phyloP scores from a whole-genome alignment of 2,888 invertebrate species.

The Azorinus chamasolen region DNA sequence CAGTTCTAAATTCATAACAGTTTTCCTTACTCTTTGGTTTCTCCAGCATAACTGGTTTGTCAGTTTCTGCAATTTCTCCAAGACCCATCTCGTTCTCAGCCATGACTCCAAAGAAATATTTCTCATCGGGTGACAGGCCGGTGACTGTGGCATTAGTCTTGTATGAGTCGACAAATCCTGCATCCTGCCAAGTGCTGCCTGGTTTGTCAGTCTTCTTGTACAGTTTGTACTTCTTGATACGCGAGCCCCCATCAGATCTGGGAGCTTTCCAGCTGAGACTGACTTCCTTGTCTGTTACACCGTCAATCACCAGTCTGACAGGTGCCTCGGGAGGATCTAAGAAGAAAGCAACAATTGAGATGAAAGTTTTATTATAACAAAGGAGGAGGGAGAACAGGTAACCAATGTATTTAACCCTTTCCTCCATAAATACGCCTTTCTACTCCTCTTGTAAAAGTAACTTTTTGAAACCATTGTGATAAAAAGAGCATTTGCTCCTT shows the following conservation, averaged over 20 bases:
- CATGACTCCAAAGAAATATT: slow-evolving; percentile 95
- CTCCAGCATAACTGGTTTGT: slow-evolving; percentile 75
- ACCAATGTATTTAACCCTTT: too few relatives aligned
- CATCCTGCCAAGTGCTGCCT: slow-evolving; percentile 67
- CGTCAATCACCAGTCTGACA: slow-evolving; percentile 58
- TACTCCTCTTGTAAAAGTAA: too few relatives aligned
- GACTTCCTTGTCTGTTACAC: slow-evolving; percentile 70
- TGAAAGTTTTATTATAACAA: too few relatives aligned
- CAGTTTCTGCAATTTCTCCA: slow-evolving; percentile 91
- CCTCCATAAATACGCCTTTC: too few relatives aligned
- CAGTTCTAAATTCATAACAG: too few relatives aligned
- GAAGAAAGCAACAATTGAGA: not conserved
- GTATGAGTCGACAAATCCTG: slow-evolving; percentile 70
- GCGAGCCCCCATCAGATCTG: slow-evolving; percentile 80
- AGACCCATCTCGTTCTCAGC: slow-evolving; percentile 96
- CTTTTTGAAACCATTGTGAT: too few relatives aligned
- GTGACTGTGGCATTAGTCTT: slow-evolving; percentile 63
- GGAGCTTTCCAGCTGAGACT: slow-evolving; percentile 84
- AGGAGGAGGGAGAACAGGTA: too few relatives aligned
- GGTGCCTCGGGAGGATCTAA: slow-evolving; percentile 74
- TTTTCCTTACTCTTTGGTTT: slow-evolving; percentile 71
- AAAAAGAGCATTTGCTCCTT: too few relatives aligned
- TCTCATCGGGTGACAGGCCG: slow-evolving; percentile 91
- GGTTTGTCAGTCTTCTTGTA: slow-evolving; percentile 75
- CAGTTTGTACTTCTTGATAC: slow-evolving; percentile 74